These are phyloP conservation scores for Emys orbicularis DNA, from an alignment of 2,797 vertebrate species.

Conservation along the genomic window DNA sequence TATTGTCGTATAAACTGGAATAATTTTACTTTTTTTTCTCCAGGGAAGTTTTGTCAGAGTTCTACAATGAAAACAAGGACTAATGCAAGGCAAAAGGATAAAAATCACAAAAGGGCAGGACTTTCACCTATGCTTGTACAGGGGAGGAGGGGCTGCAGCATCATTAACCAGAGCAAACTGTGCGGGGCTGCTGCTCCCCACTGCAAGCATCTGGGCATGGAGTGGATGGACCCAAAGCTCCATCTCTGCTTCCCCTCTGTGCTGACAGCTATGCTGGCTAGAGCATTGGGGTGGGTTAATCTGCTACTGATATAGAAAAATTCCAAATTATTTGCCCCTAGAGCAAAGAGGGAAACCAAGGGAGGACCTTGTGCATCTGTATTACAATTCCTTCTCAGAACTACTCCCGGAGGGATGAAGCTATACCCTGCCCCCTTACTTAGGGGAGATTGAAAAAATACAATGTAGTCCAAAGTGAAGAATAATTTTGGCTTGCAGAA, in stretches of 20 bases:
- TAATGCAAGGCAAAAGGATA: background rate
- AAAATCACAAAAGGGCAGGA: background rate
- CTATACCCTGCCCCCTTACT: background rate
- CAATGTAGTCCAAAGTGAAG: background rate
- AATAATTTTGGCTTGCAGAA: background rate
- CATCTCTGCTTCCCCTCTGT: background rate
- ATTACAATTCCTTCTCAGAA: background rate
- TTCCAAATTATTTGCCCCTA: background rate
- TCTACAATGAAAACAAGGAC: background rate
- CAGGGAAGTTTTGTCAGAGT: background rate
- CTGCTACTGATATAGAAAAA: background rate
- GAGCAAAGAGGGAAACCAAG: slow-evolving; percentile 33
- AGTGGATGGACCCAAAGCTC: background rate
- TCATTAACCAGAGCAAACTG: rapidly evolving
- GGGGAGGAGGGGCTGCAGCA: background rate
- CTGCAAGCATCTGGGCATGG: background rate
- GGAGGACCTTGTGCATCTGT: background rate
- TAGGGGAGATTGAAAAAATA: background rate
- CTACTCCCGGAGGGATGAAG: background rate
- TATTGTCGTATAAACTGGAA: background rate
- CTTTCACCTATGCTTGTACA: background rate
- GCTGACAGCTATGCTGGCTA: background rate
- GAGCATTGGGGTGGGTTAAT: background rate
- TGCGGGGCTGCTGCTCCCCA: background rate
- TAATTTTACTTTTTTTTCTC: background rate